Base-by-base conservation (phyloP, 2,888 invertebrate genomes). In the Andrena camellia region DNA sequence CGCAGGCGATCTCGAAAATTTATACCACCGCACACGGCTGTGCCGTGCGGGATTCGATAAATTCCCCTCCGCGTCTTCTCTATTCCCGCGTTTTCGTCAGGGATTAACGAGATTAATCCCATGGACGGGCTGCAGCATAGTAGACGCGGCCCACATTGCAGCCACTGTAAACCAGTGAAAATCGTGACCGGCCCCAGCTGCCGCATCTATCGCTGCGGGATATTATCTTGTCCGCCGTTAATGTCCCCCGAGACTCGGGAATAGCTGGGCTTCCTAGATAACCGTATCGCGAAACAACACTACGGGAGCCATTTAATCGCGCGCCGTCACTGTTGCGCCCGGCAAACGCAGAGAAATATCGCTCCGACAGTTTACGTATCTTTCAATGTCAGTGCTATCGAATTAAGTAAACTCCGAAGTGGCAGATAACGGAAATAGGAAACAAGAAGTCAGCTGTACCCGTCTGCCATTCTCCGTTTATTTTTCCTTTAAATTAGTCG, bases 51-150 rank as follows among this genome's bases (percentile, higher is more conserved):
- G 7, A 20, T 0, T 20, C 23, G 26, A 54, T 57, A 57, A 59
- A 66, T 67, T 29, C 23, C 57, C 29, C 23, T 17, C 5, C n/a
- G 4, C 17, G 66, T 29, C 42, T 64, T 13, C 13, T 42, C 17
- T 26, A 10, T 57, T 57, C 23, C 57, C 54, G 1, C 6, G 20
- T 10, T 63, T 29, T 35, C 59, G 13, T 48, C 31, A 10, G 23
- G 26, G 54, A 42, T 42, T 42, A 42, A 17, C 42, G 13, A 42
- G 23, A 68, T 77, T 60, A 66, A 42, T 50, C 66, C 66, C 52
- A 42, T 31, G 50, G 60, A 29, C 33, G 42, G 62, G 7, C 31
- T 23, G 35, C 6, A 4, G 3, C 26, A 57, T 23, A 1, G n/a
- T 8, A 42, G 42, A 35, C n/a, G 60, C 17, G 60, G 17, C n/a